Evolutionary conservation across 2,888 invertebrate species (phyloP), one percentile per base, ranked within the genome.

Genomic region (Gryllus longicercus): DNA sequence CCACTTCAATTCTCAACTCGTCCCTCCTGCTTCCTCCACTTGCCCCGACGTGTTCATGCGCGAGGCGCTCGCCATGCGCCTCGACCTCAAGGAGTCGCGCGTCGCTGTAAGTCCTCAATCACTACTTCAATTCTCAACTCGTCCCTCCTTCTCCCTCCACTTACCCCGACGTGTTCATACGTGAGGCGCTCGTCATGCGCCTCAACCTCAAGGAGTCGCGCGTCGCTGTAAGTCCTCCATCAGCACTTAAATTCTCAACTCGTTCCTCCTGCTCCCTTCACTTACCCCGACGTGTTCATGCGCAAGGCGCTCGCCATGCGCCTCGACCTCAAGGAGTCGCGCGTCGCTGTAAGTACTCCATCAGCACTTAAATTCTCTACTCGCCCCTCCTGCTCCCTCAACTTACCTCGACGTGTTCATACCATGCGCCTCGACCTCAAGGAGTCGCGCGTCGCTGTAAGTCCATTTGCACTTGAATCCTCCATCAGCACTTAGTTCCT

Each of bases 41-140:
- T 99, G 99, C 11, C 99, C 99, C 0, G 99, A 99, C 87, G 98
- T 99, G 84, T 99, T 99, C 91, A 98, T 99, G 77, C 91, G 99
- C 84, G 99, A 99, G 87, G 96, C 98, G 0, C 90, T 99, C 81
- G 99, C 77, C 18, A 77, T 77, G 77, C 49, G 77, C 8, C 77
- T 77, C 12, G 77, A 83, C 87, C 93, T 99, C 82, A 97, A 98
- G 86, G 99, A 99, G 89, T 98, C 98, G 86, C 91, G 99, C 87
- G 98, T 99, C 83, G 99, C 99, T 90, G 99, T 98, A 90, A 93
- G 96, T 92, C 83, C 80, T 25, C 63, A 3, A 18, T n/a, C 14
- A 18, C 16, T 8, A 14, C 63, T 63, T n/a, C 5, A 16, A 21
- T 99, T 21, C 21, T 21, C 21, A 21, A 21, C 21, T 21, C 21